phyloP scores from a whole-genome alignment of 2,797 vertebrate genomes.

The Epinephelus awoara region DNA sequence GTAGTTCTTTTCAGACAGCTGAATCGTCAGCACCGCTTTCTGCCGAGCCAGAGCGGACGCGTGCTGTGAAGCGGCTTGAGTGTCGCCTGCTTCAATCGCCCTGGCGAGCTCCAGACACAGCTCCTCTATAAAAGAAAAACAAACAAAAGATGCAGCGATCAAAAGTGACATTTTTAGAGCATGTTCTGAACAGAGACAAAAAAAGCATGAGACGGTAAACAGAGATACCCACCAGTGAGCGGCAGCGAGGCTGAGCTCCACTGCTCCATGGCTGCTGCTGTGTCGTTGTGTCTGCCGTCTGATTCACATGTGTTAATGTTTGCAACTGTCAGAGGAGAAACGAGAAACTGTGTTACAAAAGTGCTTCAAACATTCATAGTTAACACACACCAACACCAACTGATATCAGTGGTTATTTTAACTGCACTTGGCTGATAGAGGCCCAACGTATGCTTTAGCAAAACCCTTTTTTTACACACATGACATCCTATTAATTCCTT shows the following conservation, averaged over 20 bases:
- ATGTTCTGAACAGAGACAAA: neutral
- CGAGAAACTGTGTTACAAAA: neutral
- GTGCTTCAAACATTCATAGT: neutral
- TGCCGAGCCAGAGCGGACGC: slow-evolving; percentile 87
- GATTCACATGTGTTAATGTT: slow-evolving; percentile 71
- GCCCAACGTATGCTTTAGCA: too few species aligned
- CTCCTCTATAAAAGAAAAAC: slow-evolving; percentile 83
- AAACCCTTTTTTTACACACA: neutral
- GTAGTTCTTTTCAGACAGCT: slow-evolving; percentile 86
- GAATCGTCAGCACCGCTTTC: slow-evolving; percentile 84
- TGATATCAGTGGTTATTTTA: slow-evolving; percentile 1
- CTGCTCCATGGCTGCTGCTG: slow-evolving; percentile 64
- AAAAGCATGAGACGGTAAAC: neutral
- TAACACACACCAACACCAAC: neutral
- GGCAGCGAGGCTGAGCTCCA: slow-evolving; percentile 78
- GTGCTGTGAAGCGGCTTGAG: slow-evolving; percentile 84
- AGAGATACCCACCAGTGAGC: slow-evolving; percentile 77
- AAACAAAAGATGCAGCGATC: neutral
- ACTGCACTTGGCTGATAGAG: slow-evolving; percentile 5
- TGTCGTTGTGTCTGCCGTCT: slow-evolving; percentile 61
- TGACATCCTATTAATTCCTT: neutral
- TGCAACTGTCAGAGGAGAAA: slow-evolving; percentile 76
- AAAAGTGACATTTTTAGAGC: slow-evolving; percentile 21
- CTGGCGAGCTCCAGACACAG: slow-evolving; percentile 85
- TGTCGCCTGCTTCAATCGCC: slow-evolving; percentile 89